Conservation (phyloP, 2,797 vertebrate species). For the Lophotriccus pileatus region DNA sequence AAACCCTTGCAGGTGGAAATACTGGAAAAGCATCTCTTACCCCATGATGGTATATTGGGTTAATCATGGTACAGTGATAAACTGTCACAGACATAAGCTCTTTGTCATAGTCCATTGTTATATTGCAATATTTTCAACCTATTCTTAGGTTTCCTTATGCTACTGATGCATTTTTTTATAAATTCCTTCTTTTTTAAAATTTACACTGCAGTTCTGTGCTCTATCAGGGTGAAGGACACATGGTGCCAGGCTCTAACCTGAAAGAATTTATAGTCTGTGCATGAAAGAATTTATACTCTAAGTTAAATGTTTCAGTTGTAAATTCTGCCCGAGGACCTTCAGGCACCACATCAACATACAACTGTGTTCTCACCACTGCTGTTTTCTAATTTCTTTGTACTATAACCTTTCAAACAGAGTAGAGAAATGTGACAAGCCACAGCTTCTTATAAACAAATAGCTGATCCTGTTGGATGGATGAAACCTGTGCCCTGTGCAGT, state of each 20-base stretch:
- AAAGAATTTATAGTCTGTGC: neutral
- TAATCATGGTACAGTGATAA: neutral
- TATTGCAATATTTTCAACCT: neutral
- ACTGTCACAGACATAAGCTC: neutral
- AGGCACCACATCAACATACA: fast-evolving
- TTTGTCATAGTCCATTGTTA: neutral
- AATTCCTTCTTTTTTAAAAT: neutral
- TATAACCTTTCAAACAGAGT: neutral
- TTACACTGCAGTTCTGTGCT: neutral
- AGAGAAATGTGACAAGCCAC: neutral
- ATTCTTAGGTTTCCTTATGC: neutral
- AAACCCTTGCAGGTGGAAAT: neutral
- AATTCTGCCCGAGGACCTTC: neutral
- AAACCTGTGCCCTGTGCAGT: neutral
- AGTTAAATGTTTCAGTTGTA: neutral
- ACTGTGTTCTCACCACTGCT: neutral
- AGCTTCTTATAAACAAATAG: neutral
- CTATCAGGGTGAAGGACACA: neutral
- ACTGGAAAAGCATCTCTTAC: neutral
- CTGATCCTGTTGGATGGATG: neutral
- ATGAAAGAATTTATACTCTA: neutral
- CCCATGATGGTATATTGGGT: fast-evolving
- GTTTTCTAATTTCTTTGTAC: neutral
- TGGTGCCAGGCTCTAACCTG: neutral
- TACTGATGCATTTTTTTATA: neutral